Base-by-base conservation (phyloP, 2,113 vertebrate species). In the Dicrurus megarhynchus region DNA sequence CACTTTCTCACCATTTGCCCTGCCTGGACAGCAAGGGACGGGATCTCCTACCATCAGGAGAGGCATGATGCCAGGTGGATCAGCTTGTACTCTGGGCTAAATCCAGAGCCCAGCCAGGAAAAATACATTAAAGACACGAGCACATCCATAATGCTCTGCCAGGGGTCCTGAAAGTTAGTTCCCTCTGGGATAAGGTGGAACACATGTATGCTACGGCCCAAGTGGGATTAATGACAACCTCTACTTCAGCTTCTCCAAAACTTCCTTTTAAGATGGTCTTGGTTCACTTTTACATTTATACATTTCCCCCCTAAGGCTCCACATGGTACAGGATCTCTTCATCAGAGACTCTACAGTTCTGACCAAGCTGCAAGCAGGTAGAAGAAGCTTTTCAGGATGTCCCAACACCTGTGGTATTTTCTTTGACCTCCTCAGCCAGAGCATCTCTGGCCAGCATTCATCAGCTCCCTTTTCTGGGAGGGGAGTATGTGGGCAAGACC, bases 161-260 rank as follows among this genome's bases (percentile, higher is more conserved):
- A 18, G 11, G 23, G 28, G 56, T 84, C 32, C 39, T 9, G 2
- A 78, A 15, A 61, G 30, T 33, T 44, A 55, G 27, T 4, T 76
- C 33, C 39, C 44, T 42, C 27, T 60, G 33, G 21, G 26, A 73
- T 33, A 59, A 64, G 30, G 21, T 30, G 4, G 23, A 79, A 63
- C 6, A 35, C 30, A 47, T 0, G 0, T 2, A 5, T 44, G 13
- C 30, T 35, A 68, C 2, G 7, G 30, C 30, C 30, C 2, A 3
- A 52, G 9, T 10, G 6, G 23, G 30, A 74, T 28, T 87, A 57
- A n/a, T 1, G 5, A 52, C 82, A 78, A 82, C 3, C 5, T 59
- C 30, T 50, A 33, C 39, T 30, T 35, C 44, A 90, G 33, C 41
- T 76, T 85, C 63, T 76, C 21, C 35, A 83, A 75, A 92, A 71